phyloP scores from a whole-genome alignment of 2,797 vertebrate species.

The Pipistrellus pipistrellus region DNA sequence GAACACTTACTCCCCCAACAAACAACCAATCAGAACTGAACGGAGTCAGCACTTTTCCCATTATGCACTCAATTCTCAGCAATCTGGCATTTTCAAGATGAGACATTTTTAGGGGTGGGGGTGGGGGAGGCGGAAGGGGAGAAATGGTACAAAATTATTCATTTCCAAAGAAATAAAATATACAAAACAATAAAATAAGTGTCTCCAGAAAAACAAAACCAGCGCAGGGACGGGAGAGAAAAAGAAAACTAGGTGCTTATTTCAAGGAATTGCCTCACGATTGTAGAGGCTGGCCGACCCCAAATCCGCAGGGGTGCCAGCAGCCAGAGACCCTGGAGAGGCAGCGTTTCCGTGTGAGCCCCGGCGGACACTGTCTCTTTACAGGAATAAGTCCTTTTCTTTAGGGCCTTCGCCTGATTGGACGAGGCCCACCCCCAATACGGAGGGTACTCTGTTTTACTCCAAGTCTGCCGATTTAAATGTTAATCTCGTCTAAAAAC shows the following conservation, averaged over 20 bases:
- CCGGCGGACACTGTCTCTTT: not conserved
- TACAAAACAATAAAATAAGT: not conserved
- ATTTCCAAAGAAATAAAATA: conserved; percentile 9
- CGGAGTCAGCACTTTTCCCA: not conserved
- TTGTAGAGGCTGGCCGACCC: not conserved
- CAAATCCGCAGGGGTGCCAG: not conserved
- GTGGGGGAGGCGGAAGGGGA: too few species aligned
- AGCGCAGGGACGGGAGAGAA: not conserved
- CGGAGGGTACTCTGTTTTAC: not conserved
- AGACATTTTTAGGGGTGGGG: not conserved
- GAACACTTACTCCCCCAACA: not conserved
- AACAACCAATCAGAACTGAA: not conserved
- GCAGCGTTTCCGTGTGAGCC: too few species aligned
- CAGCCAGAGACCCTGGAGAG: not conserved
- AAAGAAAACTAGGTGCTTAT: not conserved
- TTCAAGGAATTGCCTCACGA: not conserved
- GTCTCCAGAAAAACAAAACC: not conserved
- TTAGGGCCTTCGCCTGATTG: not conserved
- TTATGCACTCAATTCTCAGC: not conserved
- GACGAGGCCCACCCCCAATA: not conserved
- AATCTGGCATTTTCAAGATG: not conserved
- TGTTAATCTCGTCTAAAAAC: not conserved
- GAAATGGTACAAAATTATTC: not conserved
- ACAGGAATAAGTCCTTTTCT: not conserved
- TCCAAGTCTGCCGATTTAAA: not conserved